Percentiles rank a stretch among this genome's conserved stretches.
phyloP scores from a whole-genome alignment of 2,113 vertebrate species.

The Myxocyprinus asiaticus region DNA sequence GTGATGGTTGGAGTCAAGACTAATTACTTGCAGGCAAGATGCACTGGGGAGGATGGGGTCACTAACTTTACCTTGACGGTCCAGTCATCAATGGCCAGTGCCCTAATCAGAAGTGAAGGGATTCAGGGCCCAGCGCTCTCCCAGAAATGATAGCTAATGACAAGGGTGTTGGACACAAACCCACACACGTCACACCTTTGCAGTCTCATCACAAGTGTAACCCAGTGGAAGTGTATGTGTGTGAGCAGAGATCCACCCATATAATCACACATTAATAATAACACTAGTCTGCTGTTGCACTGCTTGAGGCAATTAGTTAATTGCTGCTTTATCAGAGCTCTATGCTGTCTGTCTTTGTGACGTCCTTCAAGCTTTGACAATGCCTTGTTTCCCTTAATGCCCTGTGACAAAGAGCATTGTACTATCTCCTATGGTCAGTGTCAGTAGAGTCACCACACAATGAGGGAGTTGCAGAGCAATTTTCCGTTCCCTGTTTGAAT shows the following conservation, averaged over 20 bases:
- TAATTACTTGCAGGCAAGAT: conserved; percentile 83
- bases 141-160: conserved; percentile 86
- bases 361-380: conserved; percentile 46
- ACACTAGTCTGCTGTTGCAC: conserved; percentile 44
- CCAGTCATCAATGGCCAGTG: conserved; percentile 79
- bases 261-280: conserved; percentile 48
- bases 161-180: conserved; percentile 82
- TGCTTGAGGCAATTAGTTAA: conserved; percentile 57
- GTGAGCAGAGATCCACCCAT: conserved; percentile 39
- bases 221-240: conserved; percentile 13
- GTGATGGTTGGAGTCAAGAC: conserved; percentile 82
- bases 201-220: conserved; percentile 31
- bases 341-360: conserved; percentile 43
- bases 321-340: conserved; percentile 51
- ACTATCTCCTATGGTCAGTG: conserved; percentile 55
- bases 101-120: conserved; percentile 87
- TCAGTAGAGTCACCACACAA: conserved; percentile 48
- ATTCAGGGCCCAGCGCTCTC: conserved; percentile 75
- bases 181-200: conserved; percentile 33
- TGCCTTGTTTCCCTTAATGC: conserved; percentile 57
- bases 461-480: conserved; percentile 31
- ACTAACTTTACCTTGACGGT: conserved; percentile 83
- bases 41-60: conserved; percentile 79
- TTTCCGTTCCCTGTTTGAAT: conserved; percentile 41
- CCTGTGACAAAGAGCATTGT: conserved; percentile 53